A percentile compares a stretch with the other conserved stretches of the same genome.
Evolutionary conservation across 2,113 vertebrate species (phyloP).

Genomic region (Smithornis capensis): DNA sequence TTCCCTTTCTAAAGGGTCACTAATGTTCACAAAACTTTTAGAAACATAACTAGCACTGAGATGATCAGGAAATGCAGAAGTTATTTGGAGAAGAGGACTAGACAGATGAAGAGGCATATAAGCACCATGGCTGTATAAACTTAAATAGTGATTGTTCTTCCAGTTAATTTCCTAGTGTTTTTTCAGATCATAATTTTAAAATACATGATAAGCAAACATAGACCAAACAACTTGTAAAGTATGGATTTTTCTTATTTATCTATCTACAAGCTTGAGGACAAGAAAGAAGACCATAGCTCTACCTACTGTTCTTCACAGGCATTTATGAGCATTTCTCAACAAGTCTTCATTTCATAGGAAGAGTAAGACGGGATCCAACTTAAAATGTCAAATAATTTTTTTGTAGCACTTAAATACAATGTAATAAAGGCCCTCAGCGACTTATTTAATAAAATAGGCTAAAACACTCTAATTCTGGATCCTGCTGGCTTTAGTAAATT

Average conservation of each 20-base stretch:
- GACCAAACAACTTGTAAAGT: neutral
- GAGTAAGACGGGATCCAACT: neutral
- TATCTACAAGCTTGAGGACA: neutral
- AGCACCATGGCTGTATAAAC: neutral
- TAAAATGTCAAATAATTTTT: neutral
- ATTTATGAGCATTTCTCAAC: neutral
- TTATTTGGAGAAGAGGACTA: neutral
- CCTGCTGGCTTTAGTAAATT: neutral
- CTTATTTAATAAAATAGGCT: neutral
- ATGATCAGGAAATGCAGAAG: neutral
- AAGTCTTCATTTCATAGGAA: neutral
- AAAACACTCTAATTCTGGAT: slow-evolving; percentile 2
- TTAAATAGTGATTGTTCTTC: neutral
- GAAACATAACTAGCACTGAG: neutral
- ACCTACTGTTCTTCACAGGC: neutral
- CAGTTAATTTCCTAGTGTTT: neutral
- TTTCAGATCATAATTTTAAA: neutral
- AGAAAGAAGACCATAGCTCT: neutral
- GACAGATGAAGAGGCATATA: neutral
- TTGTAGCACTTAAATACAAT: neutral
- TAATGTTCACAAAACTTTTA: neutral
- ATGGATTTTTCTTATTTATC: neutral
- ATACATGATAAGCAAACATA: neutral
- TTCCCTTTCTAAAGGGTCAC: neutral
- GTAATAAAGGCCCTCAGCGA: neutral